These are phyloP conservation scores for Nipponia nippon DNA, from an alignment of 2,113 vertebrate genomes.

Conservation along the genomic window DNA sequence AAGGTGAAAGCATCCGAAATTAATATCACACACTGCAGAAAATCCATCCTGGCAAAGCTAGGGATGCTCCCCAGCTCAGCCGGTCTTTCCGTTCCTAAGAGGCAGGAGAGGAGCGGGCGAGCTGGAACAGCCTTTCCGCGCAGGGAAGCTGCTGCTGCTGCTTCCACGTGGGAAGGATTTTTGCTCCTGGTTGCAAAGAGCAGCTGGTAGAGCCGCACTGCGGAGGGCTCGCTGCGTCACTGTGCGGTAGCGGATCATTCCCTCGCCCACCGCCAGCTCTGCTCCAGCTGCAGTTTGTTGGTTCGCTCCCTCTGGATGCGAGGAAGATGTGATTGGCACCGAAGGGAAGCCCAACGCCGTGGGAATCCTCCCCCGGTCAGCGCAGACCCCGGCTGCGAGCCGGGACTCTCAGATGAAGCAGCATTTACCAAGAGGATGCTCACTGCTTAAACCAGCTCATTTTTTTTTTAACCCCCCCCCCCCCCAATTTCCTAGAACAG, in stretches of 20 bases:
- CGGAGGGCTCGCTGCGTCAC: fast-evolving
- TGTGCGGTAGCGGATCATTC: fast-evolving
- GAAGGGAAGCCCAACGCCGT: fast-evolving
- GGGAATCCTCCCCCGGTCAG: background rate
- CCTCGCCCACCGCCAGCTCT: background rate
- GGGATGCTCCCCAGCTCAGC: background rate
- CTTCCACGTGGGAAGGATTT: background rate
- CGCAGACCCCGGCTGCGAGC: background rate
- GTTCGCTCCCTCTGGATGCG: background rate
- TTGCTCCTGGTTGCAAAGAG: background rate
- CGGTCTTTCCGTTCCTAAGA: too few species aligned
- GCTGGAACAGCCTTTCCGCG: background rate
- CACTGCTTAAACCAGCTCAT: background rate
- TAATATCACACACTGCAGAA: background rate
- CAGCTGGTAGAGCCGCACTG: background rate
- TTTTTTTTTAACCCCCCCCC: fast-evolving
- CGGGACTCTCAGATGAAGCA: background rate
- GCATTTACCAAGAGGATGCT: background rate
- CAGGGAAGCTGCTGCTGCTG: background rate
- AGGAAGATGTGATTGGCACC: background rate
- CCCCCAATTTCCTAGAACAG: too few species aligned
- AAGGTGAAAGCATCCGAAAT: background rate
- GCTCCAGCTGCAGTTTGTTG: background rate
- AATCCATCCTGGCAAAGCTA: background rate
- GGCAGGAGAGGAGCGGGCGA: background rate